Evolutionary conservation across 2,113 vertebrate species (phyloP), one percentile per base, ranked within the genome.

Genomic region (Callospermophilus lateralis): DNA sequence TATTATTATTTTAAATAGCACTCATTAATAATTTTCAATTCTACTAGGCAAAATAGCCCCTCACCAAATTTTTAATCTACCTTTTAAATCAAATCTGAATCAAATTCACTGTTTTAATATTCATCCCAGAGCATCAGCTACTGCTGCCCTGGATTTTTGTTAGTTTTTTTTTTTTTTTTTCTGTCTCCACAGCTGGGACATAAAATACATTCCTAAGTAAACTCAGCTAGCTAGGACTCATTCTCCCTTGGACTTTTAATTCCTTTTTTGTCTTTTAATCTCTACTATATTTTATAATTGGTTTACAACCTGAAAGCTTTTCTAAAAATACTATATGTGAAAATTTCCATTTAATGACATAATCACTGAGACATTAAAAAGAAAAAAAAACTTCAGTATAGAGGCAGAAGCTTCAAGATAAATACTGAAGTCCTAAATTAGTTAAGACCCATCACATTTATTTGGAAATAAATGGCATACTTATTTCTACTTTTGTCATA

Each of bases 181-280:
- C 93, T 93, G 42, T 81, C 37, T 94, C n/a, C 24, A 87, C 19
- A 58, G 19, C 48, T 80, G 55, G 7, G 7, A 70, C 85, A 63
- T 95, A 96, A 96, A 96, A 95, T 42, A 93, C 95, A 95, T 94
- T 95, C 89, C 84, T 76, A 37, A 28, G 19, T 90, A 84, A 92
- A 4, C 45, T 34, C 51, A 72, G 90, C 11, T 72, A 90, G 65
- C 76, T 93, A 84, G 93, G 94, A 96, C 28, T 97, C 74, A 92
- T 20, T 63, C 12, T 84, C 34, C 63, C 15, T 89, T 90, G 76
- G 70, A 90, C 30, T 90, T 95, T 74, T 90, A 93, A 84, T 95
- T 48, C 26, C 24, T 73, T 84, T 95, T 28, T 94, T 90, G 76
- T 87, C 77, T 97, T 84, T 95, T 96, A 94, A 95, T 86, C 67